Evolutionary conservation across 1,140 invertebrate genomes (phyloP), one percentile per base, ranked within the genome.

Genomic region (Atta cephalotes): DNA sequence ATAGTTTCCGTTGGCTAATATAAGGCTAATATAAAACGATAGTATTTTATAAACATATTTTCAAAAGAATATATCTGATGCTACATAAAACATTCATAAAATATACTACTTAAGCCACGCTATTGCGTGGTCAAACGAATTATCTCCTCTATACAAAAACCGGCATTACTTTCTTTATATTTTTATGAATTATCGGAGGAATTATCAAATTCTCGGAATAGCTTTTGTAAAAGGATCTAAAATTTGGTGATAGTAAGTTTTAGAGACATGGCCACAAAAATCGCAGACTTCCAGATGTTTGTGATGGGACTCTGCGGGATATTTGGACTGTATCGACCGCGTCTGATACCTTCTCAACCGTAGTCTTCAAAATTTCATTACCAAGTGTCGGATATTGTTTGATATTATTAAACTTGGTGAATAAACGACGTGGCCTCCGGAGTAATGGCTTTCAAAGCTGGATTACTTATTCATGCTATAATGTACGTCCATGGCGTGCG

Each of bases 401-500:
- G 56, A 56, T 49, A 39, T 51, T 63, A 60, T 51, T 49, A 84
- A 76, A 71, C 25, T 18, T 28, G 14, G n/a, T 84, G 28, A 84
- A 74, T 84, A 84, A 84, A 84, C 53, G 18, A 82, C 49, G 53
- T 58, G 39, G 18, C 49, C 3, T 58, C 39, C 53, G 16, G 45
- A 74, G 39, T 62, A 82, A 74, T 49, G 35, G 70, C 80, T 74
- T 74, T 76, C 56, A 76, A 76, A 84, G n/a, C 70, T 35, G 56
- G 70, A 84, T 84, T 84, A 62, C 56, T 84, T 74, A 84, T 74
- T 62, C 80, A 62, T 74, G 45, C 56, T 25, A 62, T 63, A 62
- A 84, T 51, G 70, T 35, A 66, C 45, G 60, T 49, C 18, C 25
- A 65, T 18, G 1, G 49, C 45, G 9, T n/a, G 76, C 53, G 35